Base-by-base conservation (phyloP, 2,888 invertebrate species). In the Eupeodes luniger region DNA sequence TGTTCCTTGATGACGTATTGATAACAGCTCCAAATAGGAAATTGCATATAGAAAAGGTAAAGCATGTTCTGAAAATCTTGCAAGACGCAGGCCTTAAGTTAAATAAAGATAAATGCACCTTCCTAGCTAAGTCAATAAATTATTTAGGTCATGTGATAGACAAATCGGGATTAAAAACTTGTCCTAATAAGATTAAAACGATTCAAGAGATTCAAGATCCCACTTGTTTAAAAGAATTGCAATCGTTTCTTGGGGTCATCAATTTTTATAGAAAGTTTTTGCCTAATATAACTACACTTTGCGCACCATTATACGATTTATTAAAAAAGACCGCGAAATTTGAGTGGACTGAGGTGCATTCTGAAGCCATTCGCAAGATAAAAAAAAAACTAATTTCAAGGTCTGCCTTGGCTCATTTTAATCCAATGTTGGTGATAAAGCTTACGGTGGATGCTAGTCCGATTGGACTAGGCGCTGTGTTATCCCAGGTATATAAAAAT, bases 401-500 rank as follows among this genome's bases (percentile, higher is more conserved):
- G 11, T 80, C 69, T 34, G 76, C 89, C 66, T 85, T 91, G 61
- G 88, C 87, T 6, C 40, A 40, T 40, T 40, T 40, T 40, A 7
- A 40, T 72, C 87, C 90, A n/a, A 78, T 77, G 11, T 80, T 89
- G 44, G 89, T 89, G 5, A 7, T 91, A 11, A 64, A 90, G 59
- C 61, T 91, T 16, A 90, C 91, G 0, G 90, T 90, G 5, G 91
- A 91, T 88, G 91, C 91, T n/a, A 89, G 89, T 44, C 84, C 90
- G 6, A 89, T 89, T 9, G 91, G 89, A 0, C 89, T 91, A 34
- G 91, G 91, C 0, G 90, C 93, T 5, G 92, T 93, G 10, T 81
- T 93, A 19, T 91, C 90, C 2, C 92, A 93, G 67, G 89, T 90
- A 10, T 91, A 90, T 59, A 78, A 77, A 14, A 91, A 92, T 87